These are phyloP conservation scores for Mohoua ochrocephala DNA, from an alignment of 2,113 vertebrate species.

Conservation along the genomic window DNA sequence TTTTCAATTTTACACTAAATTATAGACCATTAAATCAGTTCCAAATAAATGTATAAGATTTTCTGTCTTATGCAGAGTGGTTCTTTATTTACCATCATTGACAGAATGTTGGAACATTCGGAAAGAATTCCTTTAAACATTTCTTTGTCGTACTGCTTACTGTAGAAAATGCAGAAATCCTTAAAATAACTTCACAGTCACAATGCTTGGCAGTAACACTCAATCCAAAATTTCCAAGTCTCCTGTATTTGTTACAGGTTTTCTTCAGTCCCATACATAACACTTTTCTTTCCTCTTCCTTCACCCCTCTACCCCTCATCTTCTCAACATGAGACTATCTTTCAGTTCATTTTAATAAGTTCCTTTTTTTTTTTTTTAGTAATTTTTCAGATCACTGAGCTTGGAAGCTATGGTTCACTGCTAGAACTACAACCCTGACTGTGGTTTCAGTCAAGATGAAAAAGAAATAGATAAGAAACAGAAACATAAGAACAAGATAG, in stretches of 20 bases:
- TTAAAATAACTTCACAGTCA: background rate
- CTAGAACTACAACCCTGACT: background rate
- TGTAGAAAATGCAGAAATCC: background rate
- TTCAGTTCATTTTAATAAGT: background rate
- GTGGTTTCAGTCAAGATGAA: background rate
- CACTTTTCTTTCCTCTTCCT: background rate
- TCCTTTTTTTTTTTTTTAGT: background rate
- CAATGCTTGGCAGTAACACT: background rate
- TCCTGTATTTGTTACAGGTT: background rate
- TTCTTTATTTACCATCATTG: slow-evolving; percentile 26
- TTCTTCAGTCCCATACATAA: background rate
- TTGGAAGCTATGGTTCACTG: background rate
- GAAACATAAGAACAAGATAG: background rate
- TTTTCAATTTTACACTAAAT: slow-evolving; percentile 50
- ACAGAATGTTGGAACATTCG: background rate
- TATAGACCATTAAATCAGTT: slow-evolving; percentile 17
- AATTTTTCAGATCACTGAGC: background rate
- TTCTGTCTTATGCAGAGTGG: background rate
- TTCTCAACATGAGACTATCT: background rate
- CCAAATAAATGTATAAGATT: background rate
- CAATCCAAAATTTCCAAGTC: background rate
- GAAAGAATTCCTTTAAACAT: background rate
- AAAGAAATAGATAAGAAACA: background rate
- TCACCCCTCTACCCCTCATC: background rate
- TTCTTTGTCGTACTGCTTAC: background rate